phyloP scores from a whole-genome alignment of 92 coral and sea anemone genomes.

The Zoanthus sansibaricus region DNA sequence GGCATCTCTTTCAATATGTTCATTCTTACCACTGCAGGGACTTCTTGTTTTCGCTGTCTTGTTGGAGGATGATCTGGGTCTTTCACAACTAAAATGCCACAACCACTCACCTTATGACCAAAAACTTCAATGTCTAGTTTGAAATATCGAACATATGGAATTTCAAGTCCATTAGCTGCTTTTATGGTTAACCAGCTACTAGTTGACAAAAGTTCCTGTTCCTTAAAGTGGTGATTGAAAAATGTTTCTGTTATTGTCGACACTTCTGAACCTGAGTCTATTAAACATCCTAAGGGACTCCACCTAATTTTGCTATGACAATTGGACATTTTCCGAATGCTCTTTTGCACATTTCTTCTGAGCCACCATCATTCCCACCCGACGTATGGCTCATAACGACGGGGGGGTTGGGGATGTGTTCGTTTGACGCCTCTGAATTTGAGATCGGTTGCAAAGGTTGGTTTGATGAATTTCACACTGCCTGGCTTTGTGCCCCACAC shows the following conservation, averaged over 20 bases:
- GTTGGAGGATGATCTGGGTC: slow-evolving; percentile 56
- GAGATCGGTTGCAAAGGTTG: no score
- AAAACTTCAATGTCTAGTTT: slow-evolving; percentile 58
- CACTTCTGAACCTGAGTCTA: slow-evolving; percentile 79
- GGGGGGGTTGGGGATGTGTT: no score
- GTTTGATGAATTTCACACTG: no score
- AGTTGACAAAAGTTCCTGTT: slow-evolving; percentile 64
- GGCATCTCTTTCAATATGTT: slow-evolving; percentile 58
- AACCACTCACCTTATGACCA: slow-evolving; percentile 51
- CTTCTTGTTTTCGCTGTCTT: slow-evolving; percentile 54
- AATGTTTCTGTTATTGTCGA: slow-evolving; percentile 65
- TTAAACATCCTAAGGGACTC: slow-evolving; percentile 62
- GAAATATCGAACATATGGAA: no score
- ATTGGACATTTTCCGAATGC: slow-evolving; percentile 73
- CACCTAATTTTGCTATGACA: slow-evolving; percentile 56
- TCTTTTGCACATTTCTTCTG: slow-evolving; percentile 52
- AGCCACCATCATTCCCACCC: slow-evolving; percentile 47
- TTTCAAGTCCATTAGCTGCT: slow-evolving; percentile 55
- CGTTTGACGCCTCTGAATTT: no score
- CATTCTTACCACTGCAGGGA: slow-evolving; percentile 81
- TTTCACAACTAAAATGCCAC: slow-evolving; percentile 72
- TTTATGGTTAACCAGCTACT: slow-evolving; percentile 66
- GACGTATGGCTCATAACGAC: background rate
- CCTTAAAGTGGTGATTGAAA: slow-evolving; percentile 65
- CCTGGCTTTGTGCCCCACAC: no score